A percentile compares a stretch with the other conserved stretches of the same genome.
Evolutionary conservation across 37 sponge, comb jelly and placozoan genomes (phyloP).

Genomic region (Spongilla lacustris): DNA sequence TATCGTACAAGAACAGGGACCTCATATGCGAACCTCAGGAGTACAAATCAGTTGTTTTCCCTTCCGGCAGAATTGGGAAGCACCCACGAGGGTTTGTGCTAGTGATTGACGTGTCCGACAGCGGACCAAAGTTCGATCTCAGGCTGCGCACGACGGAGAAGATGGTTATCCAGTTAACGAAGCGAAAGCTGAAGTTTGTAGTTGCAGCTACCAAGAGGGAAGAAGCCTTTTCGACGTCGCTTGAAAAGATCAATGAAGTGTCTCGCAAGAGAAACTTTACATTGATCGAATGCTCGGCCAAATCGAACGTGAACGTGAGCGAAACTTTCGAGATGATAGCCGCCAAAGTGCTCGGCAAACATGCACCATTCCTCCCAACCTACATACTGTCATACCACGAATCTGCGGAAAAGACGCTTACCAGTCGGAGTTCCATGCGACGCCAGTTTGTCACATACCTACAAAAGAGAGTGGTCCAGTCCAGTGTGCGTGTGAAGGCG

Average conservation of each 20-base stretch:
- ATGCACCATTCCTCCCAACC: background rate
- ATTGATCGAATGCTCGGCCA: constrained; percentile 28
- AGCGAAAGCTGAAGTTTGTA: background rate
- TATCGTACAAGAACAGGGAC: constrained; percentile 20
- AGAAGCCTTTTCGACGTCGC: background rate
- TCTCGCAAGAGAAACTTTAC: constrained; percentile 8
- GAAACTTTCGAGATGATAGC: background rate
- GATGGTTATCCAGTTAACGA: constrained; percentile 1
- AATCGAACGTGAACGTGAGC: constrained; percentile 18
- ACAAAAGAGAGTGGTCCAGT: background rate
- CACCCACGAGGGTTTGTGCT: constrained; percentile 25
- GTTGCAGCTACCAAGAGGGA: constrained; percentile 47
- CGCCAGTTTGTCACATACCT: constrained; percentile 4
- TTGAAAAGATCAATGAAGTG: background rate
- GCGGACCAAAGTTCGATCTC: background rate
- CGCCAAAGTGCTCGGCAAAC: constrained; percentile 6
- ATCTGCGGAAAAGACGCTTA: background rate
- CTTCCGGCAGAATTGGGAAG: background rate
- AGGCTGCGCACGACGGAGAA: constrained; percentile 20
- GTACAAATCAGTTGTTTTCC: background rate
- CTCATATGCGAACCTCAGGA: background rate
- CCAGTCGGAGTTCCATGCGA: background rate
- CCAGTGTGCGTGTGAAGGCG: background rate
- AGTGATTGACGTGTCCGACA: constrained; percentile 16
- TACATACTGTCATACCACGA: background rate